phyloP scores from a whole-genome alignment of 1,140 invertebrate genomes.

The Diplogasteroides magnus region DNA sequence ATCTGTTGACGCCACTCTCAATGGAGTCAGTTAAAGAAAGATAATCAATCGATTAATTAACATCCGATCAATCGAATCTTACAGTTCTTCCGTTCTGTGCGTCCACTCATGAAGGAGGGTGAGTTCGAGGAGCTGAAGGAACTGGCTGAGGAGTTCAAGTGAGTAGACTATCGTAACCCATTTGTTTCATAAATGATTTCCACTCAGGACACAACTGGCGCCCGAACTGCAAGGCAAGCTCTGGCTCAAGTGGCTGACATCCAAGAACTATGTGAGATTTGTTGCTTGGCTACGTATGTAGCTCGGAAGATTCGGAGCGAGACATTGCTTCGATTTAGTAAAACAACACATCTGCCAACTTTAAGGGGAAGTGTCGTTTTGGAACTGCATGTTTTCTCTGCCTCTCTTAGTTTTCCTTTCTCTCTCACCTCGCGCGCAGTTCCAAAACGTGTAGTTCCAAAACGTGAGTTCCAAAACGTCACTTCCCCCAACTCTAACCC shows the following conservation, averaged over 20 bases:
- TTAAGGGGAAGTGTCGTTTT: too few relatives aligned
- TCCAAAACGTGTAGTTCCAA: too few relatives aligned
- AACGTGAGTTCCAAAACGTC: too few relatives aligned
- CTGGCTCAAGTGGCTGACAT: slow-evolving; percentile 69
- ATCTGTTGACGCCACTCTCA: slow-evolving; percentile 27
- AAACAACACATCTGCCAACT: too few relatives aligned
- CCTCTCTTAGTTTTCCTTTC: too few relatives aligned
- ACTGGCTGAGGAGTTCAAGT: slow-evolving; percentile 71
- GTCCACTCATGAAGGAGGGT: slow-evolving; percentile 72
- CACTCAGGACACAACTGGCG: slow-evolving; percentile 74
- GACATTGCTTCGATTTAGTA: too few relatives aligned
- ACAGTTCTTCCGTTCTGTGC: slow-evolving; percentile 76
- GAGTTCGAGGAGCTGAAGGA: slow-evolving; percentile 76
- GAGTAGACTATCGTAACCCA: too few relatives aligned
- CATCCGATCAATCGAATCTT: slow-evolving; percentile 12
- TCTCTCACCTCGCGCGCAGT: too few relatives aligned
- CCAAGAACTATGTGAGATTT: slow-evolving; percentile 38
- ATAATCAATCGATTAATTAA: background rate
- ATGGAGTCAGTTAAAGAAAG: slow-evolving; percentile 21
- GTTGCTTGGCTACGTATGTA: too few relatives aligned
- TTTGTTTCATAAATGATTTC: background rate
- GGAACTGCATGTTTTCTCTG: too few relatives aligned
- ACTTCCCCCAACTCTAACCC: too few relatives aligned
- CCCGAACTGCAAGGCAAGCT: slow-evolving; percentile 86
- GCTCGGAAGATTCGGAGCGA: too few relatives aligned